phyloP scores from a whole-genome alignment of 2,113 vertebrate species.

The Aleadryas rufinucha region DNA sequence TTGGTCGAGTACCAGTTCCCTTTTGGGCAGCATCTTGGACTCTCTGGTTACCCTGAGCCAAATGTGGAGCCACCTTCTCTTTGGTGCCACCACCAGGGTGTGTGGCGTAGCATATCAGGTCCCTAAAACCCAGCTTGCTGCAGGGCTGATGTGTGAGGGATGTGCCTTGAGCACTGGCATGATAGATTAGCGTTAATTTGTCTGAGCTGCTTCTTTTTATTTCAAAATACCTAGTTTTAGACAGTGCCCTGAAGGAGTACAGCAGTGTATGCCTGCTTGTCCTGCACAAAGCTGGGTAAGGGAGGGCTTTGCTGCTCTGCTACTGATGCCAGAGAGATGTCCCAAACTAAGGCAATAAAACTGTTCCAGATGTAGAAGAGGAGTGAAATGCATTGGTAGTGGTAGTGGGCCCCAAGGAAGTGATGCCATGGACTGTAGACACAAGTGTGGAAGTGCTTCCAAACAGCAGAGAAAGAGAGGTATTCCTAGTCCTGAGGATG shows the following conservation, averaged over 20 bases:
- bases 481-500: background rate
- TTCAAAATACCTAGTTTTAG: background rate
- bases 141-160: background rate
- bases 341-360: background rate
- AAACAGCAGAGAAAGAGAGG: background rate
- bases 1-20: background rate
- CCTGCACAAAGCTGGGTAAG: background rate
- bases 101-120: background rate
- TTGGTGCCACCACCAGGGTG: background rate
- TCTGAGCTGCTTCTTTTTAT: background rate
- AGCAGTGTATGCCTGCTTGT: background rate
- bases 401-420: background rate
- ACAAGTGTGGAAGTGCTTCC: background rate
- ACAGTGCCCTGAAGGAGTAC: background rate
- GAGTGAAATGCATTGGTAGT: background rate
- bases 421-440: background rate
- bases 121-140: background rate
- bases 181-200: background rate
- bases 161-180: accelerated
- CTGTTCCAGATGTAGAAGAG: background rate
- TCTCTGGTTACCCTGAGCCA: background rate
- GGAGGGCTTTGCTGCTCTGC: background rate
- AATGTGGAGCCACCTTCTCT: background rate
- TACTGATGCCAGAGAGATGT: background rate
- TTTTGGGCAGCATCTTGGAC: background rate